Evolutionary conservation across 1,140 invertebrate species (phyloP).

Genomic region (Penaeus chinensis): DNA sequence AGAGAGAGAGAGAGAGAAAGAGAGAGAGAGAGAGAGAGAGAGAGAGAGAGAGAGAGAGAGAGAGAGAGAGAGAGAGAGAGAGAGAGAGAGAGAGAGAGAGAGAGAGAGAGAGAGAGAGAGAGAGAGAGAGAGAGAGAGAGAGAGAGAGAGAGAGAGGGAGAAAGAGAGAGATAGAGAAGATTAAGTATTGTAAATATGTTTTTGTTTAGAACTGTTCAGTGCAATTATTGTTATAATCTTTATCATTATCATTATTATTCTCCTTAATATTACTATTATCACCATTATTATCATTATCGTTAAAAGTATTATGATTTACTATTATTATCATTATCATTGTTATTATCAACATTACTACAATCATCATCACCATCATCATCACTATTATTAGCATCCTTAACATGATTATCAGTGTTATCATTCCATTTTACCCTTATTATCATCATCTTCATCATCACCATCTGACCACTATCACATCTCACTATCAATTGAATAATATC

Average conservation of each 20-base stretch:
- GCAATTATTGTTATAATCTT: no score
- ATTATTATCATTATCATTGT: no score
- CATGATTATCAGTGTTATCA: no score
- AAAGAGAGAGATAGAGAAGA: not conserved
- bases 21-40: slow-evolving; percentile 22
- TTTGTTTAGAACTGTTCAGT: not conserved
- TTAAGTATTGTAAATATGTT: not conserved
- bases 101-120: not conserved
- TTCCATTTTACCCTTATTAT: no score
- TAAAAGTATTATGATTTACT: not conserved
- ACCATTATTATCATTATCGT: no score
- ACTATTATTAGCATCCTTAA: no score
- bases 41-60: slow-evolving; percentile 7
- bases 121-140: not conserved
- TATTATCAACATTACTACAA: no score
- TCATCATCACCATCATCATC: no score
- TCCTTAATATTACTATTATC: no score
- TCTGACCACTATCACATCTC: no score
- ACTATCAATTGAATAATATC: no score
- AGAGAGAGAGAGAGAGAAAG: not conserved
- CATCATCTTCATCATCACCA: no score
- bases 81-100: not conserved
- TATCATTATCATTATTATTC: not conserved
- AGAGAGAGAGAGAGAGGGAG: not conserved
- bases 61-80: not conserved